Conservation (phyloP, 2,797 vertebrate species). For the Alosa sapidissima region DNA sequence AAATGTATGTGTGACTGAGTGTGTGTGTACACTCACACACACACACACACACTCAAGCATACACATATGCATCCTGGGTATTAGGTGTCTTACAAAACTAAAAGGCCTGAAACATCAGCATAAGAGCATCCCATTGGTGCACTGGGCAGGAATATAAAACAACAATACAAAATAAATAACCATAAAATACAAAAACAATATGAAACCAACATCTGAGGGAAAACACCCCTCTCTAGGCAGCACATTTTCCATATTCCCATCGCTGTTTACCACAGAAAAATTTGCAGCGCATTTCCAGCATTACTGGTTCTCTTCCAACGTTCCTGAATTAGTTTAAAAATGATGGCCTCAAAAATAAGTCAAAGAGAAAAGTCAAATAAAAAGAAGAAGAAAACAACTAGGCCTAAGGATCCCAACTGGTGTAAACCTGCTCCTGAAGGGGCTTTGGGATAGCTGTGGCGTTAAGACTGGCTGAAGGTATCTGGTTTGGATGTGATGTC, state of each 20-base stretch:
- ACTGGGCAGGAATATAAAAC: background rate
- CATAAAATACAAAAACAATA: constrained; percentile 20
- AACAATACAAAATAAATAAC: constrained; percentile 15
- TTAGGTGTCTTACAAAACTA: background rate
- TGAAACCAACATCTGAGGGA: background rate
- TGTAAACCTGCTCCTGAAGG: constrained; percentile 14
- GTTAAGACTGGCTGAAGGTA: background rate
- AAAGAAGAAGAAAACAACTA: background rate
- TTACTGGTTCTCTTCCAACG: background rate
- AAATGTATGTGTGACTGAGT: background rate
- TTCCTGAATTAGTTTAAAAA: background rate
- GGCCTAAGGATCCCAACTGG: background rate
- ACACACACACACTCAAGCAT: background rate
- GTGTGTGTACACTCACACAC: background rate
- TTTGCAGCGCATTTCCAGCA: background rate
- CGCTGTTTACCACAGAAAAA: background rate
- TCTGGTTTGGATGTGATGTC: background rate
- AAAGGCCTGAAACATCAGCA: background rate
- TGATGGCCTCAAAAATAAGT: background rate
- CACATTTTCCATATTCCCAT: background rate
- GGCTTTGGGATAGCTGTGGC: background rate
- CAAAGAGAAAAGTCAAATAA: constrained; percentile 8
- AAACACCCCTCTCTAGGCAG: background rate
- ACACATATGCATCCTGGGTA: background rate
- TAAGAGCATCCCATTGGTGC: background rate